Evolutionary conservation across 2,113 vertebrate genomes (phyloP).

Genomic region (Pionites leucogaster): DNA sequence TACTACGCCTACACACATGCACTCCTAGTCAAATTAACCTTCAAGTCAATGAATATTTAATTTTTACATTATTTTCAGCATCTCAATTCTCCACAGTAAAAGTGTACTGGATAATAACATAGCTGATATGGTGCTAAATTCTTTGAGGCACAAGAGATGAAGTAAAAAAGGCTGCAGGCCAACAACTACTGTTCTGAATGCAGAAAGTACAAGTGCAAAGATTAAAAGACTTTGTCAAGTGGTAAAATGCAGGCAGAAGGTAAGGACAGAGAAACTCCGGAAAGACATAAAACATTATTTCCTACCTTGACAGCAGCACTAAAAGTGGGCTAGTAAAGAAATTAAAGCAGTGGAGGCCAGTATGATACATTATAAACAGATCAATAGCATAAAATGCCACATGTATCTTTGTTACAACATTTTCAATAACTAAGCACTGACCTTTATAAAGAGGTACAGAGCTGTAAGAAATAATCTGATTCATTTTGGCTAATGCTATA

Average conservation of each 20-base stretch:
- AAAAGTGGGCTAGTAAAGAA: not conserved
- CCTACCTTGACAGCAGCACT: not conserved
- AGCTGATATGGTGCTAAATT: not conserved
- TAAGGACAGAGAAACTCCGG: not conserved
- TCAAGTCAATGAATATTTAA: constrained; percentile 54
- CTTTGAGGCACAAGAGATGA: not conserved
- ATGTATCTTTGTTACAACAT: constrained; percentile 2
- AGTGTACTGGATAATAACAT: not conserved
- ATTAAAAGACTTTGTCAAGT: not conserved
- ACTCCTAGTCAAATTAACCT: constrained; percentile 36
- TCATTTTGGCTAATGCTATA: constrained; percentile 27
- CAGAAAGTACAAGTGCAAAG: not conserved
- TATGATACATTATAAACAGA: not conserved
- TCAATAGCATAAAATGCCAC: constrained; percentile 35
- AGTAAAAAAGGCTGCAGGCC: not conserved
- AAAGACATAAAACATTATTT: not conserved
- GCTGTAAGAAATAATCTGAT: constrained; percentile 5
- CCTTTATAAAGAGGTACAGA: constrained; percentile 21
- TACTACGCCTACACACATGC: constrained; percentile 13
- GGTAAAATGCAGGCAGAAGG: not conserved
- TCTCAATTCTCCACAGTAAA: not conserved
- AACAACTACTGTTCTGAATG: not conserved
- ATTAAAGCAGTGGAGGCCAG: not conserved
- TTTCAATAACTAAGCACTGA: constrained; percentile 12
- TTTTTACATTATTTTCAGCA: constrained; percentile 43